A percentile compares a stretch with the other conserved stretches of the same genome.
Conservation (phyloP, 1,140 invertebrate genomes). For the Pogonomyrmex barbatus region DNA sequence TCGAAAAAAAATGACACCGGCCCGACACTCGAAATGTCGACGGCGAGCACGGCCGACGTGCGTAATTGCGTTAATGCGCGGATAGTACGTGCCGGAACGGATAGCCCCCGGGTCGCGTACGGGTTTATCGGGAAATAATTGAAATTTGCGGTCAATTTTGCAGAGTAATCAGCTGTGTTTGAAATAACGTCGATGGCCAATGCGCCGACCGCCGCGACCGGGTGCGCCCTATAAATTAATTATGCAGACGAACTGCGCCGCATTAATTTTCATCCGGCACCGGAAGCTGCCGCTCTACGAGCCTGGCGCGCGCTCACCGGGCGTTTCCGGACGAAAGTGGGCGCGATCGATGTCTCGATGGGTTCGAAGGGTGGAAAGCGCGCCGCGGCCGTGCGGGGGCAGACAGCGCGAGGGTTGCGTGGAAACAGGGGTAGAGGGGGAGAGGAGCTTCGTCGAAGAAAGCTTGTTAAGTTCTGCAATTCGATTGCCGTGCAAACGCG, state of each 20-base stretch:
- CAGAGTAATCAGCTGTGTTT: conserved; percentile 82
- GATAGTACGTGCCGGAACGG: conserved; percentile 66
- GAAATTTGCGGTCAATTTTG: conserved; percentile 83
- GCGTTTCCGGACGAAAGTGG: conserved; percentile 52
- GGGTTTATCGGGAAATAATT: conserved; percentile 82
- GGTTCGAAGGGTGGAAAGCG: neutral
- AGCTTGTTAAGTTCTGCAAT: conserved; percentile 61
- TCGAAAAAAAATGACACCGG: conserved; percentile 73
- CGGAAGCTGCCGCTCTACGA: conserved; percentile 38
- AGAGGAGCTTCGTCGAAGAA: conserved; percentile 29
- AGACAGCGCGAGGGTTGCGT: conserved; percentile 7
- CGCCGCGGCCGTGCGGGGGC: neutral
- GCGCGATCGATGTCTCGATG: conserved; percentile 53
- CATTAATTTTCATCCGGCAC: conserved; percentile 75
- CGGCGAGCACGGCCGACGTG: neutral
- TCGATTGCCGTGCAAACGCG: conserved; percentile 54
- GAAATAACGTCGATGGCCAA: conserved; percentile 81
- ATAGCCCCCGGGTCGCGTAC: conserved; percentile 62
- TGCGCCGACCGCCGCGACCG: conserved; percentile 40
- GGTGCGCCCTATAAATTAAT: conserved; percentile 80
- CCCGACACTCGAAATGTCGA: conserved; percentile 41
- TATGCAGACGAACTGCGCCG: conserved; percentile 81
- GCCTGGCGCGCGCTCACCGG: conserved; percentile 13
- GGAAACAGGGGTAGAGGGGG: conserved; percentile 20
- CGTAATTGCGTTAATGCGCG: conserved; percentile 74